Evolutionary conservation across 2,888 invertebrate species (phyloP).

Genomic region (Cheilosia scutellata): DNA sequence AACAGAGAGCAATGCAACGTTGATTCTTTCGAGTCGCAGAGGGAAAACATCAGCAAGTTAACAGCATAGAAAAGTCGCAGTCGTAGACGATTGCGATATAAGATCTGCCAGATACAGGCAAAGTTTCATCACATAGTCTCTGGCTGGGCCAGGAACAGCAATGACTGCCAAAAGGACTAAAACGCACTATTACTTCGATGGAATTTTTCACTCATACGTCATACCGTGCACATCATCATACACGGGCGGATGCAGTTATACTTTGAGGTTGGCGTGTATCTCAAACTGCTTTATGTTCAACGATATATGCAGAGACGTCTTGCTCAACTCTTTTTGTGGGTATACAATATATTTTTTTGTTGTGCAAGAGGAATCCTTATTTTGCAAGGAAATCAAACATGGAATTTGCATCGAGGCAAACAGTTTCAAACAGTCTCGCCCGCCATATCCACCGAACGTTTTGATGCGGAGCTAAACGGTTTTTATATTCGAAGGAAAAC

Average conservation of each 20-base stretch:
- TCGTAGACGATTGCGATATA: constrained; percentile 40
- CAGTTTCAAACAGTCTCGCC: not conserved
- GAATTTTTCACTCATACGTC: constrained; percentile 39
- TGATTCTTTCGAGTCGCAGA: constrained; percentile 10
- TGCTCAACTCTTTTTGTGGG: not conserved
- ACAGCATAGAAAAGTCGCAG: constrained; percentile 14
- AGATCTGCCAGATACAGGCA: constrained; percentile 59
- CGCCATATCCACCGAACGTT: not conserved
- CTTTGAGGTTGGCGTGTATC: constrained; percentile 54
- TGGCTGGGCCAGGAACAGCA: not conserved
- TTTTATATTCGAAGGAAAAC: constrained; percentile 37
- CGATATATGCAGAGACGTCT: constrained; percentile 46
- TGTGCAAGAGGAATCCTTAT: constrained; percentile 23
- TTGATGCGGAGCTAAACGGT: constrained; percentile 35
- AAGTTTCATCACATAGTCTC: constrained; percentile 33
- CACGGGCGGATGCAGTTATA: not conserved
- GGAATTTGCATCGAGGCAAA: constrained; percentile 55
- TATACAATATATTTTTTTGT: constrained; percentile 5
- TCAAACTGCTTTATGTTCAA: constrained; percentile 44
- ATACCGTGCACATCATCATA: constrained; percentile 16
- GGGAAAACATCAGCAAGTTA: constrained; percentile 35
- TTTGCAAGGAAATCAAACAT: constrained; percentile 50
- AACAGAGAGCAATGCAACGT: constrained; percentile 1
- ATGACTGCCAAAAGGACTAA: constrained; percentile 46
- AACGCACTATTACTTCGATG: constrained; percentile 35